These are phyloP conservation scores for Tinea semifulvella DNA, from an alignment of 2,888 invertebrate genomes.

Conservation along the genomic window DNA sequence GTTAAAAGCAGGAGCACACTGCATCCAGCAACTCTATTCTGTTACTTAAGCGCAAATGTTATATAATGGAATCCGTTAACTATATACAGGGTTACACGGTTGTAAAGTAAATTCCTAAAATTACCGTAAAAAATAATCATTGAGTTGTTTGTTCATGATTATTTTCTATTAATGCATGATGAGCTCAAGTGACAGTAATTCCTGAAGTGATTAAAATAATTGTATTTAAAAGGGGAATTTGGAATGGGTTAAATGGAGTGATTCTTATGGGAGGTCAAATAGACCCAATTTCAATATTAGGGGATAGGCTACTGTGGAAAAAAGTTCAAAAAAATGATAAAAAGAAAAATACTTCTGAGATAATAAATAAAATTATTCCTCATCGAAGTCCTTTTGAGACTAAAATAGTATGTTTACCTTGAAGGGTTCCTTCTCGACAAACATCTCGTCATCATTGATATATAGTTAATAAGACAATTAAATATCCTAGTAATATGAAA, in stretches of 20 bases:
- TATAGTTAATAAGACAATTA: conserved; percentile 57
- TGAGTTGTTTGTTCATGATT: conserved; percentile 50
- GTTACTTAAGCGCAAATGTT: no score
- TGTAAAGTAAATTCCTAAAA: conserved; percentile 72
- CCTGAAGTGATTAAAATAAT: conserved; percentile 77
- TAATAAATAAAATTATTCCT: conserved; percentile 79
- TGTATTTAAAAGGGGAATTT: conserved; percentile 78
- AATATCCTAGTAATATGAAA: conserved; percentile 59
- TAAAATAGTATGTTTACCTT: conserved; percentile 70
- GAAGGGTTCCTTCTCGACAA: conserved; percentile 71
- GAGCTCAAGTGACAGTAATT: conserved; percentile 70
- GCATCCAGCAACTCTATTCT: no score
- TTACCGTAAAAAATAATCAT: conserved; percentile 59
- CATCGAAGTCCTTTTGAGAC: conserved; percentile 69
- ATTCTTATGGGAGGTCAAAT: conserved; percentile 73
- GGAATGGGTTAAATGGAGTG: conserved; percentile 70
- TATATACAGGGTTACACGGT: conserved; percentile 75
- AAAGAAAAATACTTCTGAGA: conserved; percentile 73
- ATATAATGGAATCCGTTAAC: conserved; percentile 62
- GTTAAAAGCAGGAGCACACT: no score
- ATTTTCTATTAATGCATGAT: conserved; percentile 44
- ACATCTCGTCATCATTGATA: conserved; percentile 78
- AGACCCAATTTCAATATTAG: conserved; percentile 45
- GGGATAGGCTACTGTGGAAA: conserved; percentile 56
- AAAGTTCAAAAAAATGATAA: conserved; percentile 68